Evolutionary conservation across 2,888 invertebrate species (phyloP), one percentile per base, ranked within the genome.

Genomic region (Drosophila cracens): DNA sequence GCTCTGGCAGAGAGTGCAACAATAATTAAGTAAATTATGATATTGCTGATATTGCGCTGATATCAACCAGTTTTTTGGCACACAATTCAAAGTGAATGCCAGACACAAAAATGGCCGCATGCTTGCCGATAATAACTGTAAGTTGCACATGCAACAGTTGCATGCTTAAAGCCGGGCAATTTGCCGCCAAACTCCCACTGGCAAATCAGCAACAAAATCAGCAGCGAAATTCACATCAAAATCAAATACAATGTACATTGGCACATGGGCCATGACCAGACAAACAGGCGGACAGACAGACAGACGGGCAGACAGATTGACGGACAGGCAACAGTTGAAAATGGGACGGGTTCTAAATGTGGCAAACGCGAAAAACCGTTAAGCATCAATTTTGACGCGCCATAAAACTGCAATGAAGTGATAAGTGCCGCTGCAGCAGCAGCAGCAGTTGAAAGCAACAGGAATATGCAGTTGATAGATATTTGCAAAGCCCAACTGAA

Each of bases 341-440:
- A 54, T 66, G 62, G 66, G 57, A 69, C 70, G 77, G 72, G 77
- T 77, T 81, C 83, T 78, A 85, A 87, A 85, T 87, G 85, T 80
- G 81, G 81, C 81, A 68, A 87, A 83, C 83, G 87, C 85, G 87
- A 85, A 86, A 86, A 86, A 83, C 85, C 86, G 87, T 86, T 85
- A 85, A 82, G 88, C 88, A 84, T 87, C 89, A 83, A 83, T 83
- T 88, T 87, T 82, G 89, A 86, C 86, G 87, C 87, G 80, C 86
- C 87, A 89, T 89, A 88, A 87, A 89, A 89, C 84, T 89, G 89
- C 89, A 89, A 89, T 89, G 89, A 89, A 89, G 89, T 89, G 89
- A 90, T 89, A 89, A 89, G 88, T 88, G 88, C 79, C 77, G 79
- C 77, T 70, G 70, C 65, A 54, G 0, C 38, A 63, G 40, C 52